phyloP scores from a whole-genome alignment of 2,888 invertebrate species.

The Noctua janthe region DNA sequence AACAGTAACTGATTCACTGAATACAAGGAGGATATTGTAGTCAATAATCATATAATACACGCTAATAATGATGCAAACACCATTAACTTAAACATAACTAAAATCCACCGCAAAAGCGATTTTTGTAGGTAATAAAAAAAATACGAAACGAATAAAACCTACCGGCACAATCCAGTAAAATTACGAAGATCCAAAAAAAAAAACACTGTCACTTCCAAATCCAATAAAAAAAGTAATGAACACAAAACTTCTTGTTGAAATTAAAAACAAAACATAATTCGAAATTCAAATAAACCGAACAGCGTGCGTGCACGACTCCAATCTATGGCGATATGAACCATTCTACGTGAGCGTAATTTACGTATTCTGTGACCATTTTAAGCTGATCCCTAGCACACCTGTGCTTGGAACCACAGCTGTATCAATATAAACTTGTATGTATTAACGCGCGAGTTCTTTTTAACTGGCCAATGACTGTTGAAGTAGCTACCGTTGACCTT shows the following conservation, averaged over 20 bases:
- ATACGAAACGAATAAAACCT: slow-evolving; percentile 40
- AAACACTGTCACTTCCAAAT: slow-evolving; percentile 63
- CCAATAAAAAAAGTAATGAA: slow-evolving; percentile 50
- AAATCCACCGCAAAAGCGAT: neutral
- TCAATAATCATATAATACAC: slow-evolving; percentile 29
- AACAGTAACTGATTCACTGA: slow-evolving; percentile 46
- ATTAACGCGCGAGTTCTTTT: slow-evolving; percentile 57
- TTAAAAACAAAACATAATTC: slow-evolving; percentile 62
- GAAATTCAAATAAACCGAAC: slow-evolving; percentile 67
- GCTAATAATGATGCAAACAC: slow-evolving; percentile 25
- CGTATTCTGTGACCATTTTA: slow-evolving; percentile 75
- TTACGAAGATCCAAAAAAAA: slow-evolving; percentile 53
- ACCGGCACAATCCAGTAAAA: slow-evolving; percentile 58
- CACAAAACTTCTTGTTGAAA: slow-evolving; percentile 45
- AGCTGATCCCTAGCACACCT: slow-evolving; percentile 69
- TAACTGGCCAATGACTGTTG: slow-evolving; percentile 58
- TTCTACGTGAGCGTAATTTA: slow-evolving; percentile 80
- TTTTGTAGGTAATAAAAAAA: neutral
- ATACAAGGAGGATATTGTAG: slow-evolving; percentile 19
- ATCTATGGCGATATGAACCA: slow-evolving; percentile 81
- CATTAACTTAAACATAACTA: neutral
- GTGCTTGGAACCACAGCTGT: slow-evolving; percentile 56
- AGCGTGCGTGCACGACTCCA: slow-evolving; percentile 79
- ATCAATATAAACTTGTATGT: slow-evolving; percentile 60
- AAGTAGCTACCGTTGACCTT: slow-evolving; percentile 66